Base-by-base conservation (phyloP, 2,113 vertebrate species). In the Pseudorasbora parva region DNA sequence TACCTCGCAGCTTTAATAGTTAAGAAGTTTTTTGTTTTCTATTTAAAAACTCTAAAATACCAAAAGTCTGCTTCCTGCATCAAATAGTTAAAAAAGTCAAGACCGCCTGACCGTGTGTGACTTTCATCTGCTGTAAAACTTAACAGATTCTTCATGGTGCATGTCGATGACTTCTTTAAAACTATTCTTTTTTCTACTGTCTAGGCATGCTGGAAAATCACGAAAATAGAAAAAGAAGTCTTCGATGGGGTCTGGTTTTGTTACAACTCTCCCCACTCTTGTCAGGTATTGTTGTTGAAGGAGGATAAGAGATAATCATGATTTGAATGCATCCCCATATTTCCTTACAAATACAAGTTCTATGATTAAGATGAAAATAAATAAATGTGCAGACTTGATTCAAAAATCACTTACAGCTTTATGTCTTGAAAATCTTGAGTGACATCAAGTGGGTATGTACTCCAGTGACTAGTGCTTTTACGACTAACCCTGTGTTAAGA, bases 171-270 rank as follows among this genome's bases (percentile, higher is more conserved):
- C 3, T 60, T 23, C 5, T 23, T n/a, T 12, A 3, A 60, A 25
- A 25, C 25, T 60, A 23, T 72, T 11, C 45, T 33, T 6, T 72
- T 72, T 4, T 15, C 2, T 6, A 23, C 41, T 72, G 68, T 72
- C n/a, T 72, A 72, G 41, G 41, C 41, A 23, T 72, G 68, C 41
- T 72, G 68, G 45, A 72, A 72, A 72, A 72, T 72, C 68, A 72
- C 45, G 21, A 72, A 72, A 23, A 72, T 45, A 23, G 41, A 23
- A 23, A 72, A 47, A 23, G 23, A 19, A 45, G 68, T 23, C 68
- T 72, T 45, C 11, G 8, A 15, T 72, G 41, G 41, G 12, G 68
- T 45, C 25, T 47, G 68, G 21, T 14, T 23, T 45, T 45, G 37
- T 43, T 45, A 72, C 37, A 72, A 8, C 68, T 72, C 21, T 72